These are phyloP conservation scores for Steatornis caripensis DNA, from an alignment of 2,113 vertebrate species.

Conservation along the genomic window DNA sequence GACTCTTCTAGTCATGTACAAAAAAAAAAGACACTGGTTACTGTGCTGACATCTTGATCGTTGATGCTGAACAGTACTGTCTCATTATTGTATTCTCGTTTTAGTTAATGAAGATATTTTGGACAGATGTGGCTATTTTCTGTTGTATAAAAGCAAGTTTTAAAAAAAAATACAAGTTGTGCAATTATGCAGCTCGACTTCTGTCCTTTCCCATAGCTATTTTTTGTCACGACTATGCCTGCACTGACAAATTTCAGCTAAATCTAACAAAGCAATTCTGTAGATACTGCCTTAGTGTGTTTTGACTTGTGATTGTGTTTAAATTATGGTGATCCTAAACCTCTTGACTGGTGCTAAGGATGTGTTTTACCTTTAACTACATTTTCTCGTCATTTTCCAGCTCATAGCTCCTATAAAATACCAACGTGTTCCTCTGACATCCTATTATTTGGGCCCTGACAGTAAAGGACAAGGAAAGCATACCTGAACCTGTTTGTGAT, in stretches of 20 bases:
- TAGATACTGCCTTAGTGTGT: not conserved
- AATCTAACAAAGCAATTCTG: not conserved
- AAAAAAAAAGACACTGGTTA: not conserved
- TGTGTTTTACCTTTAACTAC: not conserved
- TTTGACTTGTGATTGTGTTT: not conserved
- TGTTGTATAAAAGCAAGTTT: no score
- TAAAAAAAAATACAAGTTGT: not conserved
- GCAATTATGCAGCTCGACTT: not conserved
- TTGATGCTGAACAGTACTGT: not conserved
- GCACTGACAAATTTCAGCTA: not conserved
- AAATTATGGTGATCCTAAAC: not conserved
- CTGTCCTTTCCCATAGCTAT: not conserved
- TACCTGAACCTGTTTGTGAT: not conserved
- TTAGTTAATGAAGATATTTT: not conserved
- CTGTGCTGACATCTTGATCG: not conserved
- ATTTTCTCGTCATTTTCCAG: not conserved
- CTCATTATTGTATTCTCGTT: not conserved
- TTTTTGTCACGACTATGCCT: not conserved
- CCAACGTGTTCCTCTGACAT: not conserved
- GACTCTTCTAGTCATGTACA: not conserved
- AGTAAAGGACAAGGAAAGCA: not conserved
- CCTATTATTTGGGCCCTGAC: not conserved
- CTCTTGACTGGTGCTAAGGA: not conserved
- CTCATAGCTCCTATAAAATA: not conserved
- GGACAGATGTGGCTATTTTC: not conserved